Evolutionary conservation across 2,113 vertebrate species (phyloP).

Genomic region (Dasyprocta punctata): DNA sequence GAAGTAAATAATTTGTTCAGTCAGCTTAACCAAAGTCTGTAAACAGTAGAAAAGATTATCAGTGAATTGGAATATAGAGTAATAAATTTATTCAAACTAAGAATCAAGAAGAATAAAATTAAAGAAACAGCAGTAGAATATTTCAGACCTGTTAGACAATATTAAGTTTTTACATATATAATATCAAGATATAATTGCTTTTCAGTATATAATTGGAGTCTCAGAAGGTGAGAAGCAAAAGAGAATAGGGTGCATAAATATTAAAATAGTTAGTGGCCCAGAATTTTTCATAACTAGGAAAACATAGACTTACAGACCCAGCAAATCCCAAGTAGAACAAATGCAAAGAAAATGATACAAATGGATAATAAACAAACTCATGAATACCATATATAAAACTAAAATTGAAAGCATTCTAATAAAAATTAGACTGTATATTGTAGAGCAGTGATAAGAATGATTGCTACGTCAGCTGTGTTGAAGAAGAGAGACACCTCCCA

Average conservation of each 20-base stretch:
- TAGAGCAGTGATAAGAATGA: not conserved
- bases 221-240: not conserved
- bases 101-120: not conserved
- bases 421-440: not conserved
- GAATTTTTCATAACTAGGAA: slow-evolving; percentile 10
- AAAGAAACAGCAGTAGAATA: not conserved
- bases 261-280: not conserved
- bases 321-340: not conserved
- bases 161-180: not conserved
- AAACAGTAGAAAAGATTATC: not conserved
- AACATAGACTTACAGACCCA: not conserved
- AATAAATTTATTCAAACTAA: not conserved
- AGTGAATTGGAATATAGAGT: not conserved
- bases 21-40: not conserved
- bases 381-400: not conserved
- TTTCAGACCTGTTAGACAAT: not conserved
- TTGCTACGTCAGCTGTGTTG: too few species aligned
- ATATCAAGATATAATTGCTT: not conserved
- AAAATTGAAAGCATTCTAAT: not conserved
- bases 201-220: not conserved
- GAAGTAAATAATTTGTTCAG: not conserved
- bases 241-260: not conserved
- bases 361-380: not conserved
- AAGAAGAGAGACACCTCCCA: too few species aligned
- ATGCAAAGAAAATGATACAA: slow-evolving; percentile 13